Percentiles rank a stretch among this genome's conserved stretches.
phyloP scores from a whole-genome alignment of 1,140 invertebrate species.

The Aphis gossypii region DNA sequence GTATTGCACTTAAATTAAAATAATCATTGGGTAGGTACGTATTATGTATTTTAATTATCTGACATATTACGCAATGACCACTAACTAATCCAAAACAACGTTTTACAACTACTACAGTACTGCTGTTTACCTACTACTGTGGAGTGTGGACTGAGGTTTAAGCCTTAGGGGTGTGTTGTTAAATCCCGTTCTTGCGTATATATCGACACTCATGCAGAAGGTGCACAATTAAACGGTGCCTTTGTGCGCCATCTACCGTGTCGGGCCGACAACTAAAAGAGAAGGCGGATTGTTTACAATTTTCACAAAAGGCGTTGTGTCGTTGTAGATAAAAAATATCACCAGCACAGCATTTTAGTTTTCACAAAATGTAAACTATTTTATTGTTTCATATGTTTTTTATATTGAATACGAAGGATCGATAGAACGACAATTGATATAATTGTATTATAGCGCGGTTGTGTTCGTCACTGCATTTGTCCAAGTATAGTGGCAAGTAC shows the following conservation, averaged over 20 bases:
- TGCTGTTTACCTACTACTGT: background rate
- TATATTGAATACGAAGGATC: background rate
- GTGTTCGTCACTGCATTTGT: background rate
- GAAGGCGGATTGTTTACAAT: background rate
- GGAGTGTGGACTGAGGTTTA: background rate
- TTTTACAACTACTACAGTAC: background rate
- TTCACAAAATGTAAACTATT: too few species aligned
- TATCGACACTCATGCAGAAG: background rate
- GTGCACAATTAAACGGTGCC: background rate
- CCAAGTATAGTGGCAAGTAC: background rate
- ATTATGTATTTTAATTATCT: background rate
- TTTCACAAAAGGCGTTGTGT: background rate
- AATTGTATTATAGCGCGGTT: background rate
- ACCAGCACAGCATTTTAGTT: background rate
- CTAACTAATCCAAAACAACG: slow-evolving; percentile 10
- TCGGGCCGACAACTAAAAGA: background rate
- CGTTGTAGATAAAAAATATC: background rate
- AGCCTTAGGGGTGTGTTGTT: background rate
- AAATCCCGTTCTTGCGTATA: background rate
- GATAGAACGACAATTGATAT: background rate
- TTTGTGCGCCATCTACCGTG: slow-evolving; percentile 10
- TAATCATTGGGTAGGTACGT: background rate
- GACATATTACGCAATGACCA: background rate
- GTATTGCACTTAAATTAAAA: background rate
- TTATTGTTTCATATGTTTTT: background rate